Conservation (phyloP, 2,797 vertebrate species). For the Chanos chanos region DNA sequence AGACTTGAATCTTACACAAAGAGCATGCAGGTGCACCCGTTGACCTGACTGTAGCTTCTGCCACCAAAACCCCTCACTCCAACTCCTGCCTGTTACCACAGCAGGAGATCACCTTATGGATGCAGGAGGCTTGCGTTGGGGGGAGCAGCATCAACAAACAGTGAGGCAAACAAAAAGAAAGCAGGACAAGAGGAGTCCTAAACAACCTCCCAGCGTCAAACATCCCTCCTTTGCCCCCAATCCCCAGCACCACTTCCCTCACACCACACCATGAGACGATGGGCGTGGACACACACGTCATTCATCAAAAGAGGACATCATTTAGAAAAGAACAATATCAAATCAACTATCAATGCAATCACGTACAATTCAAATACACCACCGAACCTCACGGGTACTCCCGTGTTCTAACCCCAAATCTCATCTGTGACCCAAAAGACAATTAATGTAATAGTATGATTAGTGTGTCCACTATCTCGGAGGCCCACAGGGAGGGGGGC, state of each 20-base stretch:
- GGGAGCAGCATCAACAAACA: conserved; percentile 49
- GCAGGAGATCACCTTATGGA: conserved; percentile 40
- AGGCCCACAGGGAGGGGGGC: conserved; percentile 3
- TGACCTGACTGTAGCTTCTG: conserved; percentile 37
- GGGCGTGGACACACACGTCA: too few species aligned
- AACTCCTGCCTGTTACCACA: conserved; percentile 28
- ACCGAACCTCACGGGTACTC: too few species aligned
- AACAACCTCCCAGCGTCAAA: conserved; percentile 26
- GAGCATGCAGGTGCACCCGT: conserved; percentile 39
- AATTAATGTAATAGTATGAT: conserved; percentile 15
- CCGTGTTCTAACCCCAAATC: too few species aligned
- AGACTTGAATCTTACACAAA: conserved; percentile 35
- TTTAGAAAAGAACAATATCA: too few species aligned
- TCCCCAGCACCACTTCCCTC: conserved; percentile 32
- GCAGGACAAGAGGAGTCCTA: conserved; percentile 13
- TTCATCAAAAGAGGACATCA: too few species aligned
- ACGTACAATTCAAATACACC: too few species aligned
- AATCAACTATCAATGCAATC: too few species aligned
- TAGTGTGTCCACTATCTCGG: conserved; percentile 28
- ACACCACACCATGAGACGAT: too few species aligned
- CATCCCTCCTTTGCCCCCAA: conserved; percentile 18
- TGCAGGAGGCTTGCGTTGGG: conserved; percentile 23
- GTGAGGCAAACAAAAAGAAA: conserved; percentile 38
- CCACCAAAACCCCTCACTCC: conserved; percentile 6
- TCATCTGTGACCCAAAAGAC: not conserved